Evolutionary conservation across 2,113 vertebrate species (phyloP).

Genomic region (Lipophrys pholis): DNA sequence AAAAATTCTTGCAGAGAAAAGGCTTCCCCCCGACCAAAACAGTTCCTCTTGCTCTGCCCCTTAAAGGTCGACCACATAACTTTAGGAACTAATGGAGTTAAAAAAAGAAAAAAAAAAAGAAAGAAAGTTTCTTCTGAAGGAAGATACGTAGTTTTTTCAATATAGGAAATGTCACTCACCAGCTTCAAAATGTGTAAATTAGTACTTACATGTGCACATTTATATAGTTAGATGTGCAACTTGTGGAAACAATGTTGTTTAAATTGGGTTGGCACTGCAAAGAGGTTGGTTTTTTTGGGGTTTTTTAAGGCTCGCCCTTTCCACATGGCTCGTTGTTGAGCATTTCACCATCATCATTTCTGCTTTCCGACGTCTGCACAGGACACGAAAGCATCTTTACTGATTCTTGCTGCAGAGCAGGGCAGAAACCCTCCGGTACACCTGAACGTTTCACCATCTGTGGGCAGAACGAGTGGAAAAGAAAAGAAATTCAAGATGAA

Average conservation of each 20-base stretch:
- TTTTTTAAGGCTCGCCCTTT: slow-evolving; percentile 30
- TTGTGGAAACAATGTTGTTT: neutral
- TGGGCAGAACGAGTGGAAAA: slow-evolving; percentile 15
- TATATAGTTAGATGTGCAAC: neutral
- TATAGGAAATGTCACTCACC: neutral
- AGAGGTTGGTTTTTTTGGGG: no score
- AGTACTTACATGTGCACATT: slow-evolving; percentile 5
- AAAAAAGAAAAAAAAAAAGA: no score
- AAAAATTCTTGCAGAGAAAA: no score
- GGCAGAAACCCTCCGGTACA: slow-evolving; percentile 55
- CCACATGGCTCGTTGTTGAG: slow-evolving; percentile 5
- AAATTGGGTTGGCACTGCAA: slow-evolving; percentile 55
- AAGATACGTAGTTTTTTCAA: neutral
- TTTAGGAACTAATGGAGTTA: no score
- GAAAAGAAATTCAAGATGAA: neutral
- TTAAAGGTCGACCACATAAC: no score
- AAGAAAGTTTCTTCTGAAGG: no score
- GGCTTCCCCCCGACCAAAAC: no score
- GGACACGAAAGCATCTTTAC: slow-evolving; percentile 87
- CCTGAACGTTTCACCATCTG: slow-evolving; percentile 60
- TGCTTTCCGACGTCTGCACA: slow-evolving; percentile 83
- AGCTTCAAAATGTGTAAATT: no score
- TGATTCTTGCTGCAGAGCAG: slow-evolving; percentile 85
- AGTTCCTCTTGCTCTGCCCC: no score
- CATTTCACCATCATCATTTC: slow-evolving; percentile 34